Percentiles rank a stretch among this genome's conserved stretches.
These are phyloP conservation scores for Ceyx cyanopectus DNA, from an alignment of 2,113 vertebrate species.

Conservation along the genomic window DNA sequence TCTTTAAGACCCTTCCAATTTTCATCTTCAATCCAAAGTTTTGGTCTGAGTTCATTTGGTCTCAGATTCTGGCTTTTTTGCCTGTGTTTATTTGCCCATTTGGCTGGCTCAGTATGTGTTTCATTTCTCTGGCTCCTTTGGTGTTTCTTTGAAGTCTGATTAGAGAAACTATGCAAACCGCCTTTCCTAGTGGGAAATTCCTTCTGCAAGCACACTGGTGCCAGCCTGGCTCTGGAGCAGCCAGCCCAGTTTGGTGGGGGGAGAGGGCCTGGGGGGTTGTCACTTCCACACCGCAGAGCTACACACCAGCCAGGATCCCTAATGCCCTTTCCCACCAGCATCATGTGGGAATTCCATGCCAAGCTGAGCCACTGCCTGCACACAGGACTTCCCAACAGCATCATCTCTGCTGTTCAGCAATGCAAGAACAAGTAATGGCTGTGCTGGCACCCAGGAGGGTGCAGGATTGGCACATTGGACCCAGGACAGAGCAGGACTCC, in stretches of 20 bases:
- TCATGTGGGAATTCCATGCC: rapidly evolving
- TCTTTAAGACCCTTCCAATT: background rate
- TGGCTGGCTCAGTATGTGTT: background rate
- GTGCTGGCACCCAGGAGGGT: background rate
- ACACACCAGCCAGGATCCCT: background rate
- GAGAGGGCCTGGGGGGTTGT: rapidly evolving
- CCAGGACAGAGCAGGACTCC: background rate
- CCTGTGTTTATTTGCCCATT: background rate
- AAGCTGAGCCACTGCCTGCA: background rate
- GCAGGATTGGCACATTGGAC: background rate
- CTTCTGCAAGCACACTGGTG: background rate
- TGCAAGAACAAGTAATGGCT: background rate
- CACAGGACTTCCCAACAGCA: background rate
- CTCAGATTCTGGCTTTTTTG: background rate
- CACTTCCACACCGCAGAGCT: background rate
- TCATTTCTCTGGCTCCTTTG: slow-evolving; percentile 43
- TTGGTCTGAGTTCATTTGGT: background rate
- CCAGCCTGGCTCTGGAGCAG: background rate
- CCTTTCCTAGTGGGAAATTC: slow-evolving; percentile 27
- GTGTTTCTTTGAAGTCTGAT: slow-evolving; percentile 57
- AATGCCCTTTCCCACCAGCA: background rate
- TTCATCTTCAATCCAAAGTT: background rate
- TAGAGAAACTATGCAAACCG: slow-evolving; percentile 1
- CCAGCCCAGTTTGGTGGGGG: background rate
- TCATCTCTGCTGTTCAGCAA: background rate